Evolutionary conservation across 2,888 invertebrate species (phyloP), one percentile per base, ranked within the genome.

Genomic region (Linnaemya tessellans): DNA sequence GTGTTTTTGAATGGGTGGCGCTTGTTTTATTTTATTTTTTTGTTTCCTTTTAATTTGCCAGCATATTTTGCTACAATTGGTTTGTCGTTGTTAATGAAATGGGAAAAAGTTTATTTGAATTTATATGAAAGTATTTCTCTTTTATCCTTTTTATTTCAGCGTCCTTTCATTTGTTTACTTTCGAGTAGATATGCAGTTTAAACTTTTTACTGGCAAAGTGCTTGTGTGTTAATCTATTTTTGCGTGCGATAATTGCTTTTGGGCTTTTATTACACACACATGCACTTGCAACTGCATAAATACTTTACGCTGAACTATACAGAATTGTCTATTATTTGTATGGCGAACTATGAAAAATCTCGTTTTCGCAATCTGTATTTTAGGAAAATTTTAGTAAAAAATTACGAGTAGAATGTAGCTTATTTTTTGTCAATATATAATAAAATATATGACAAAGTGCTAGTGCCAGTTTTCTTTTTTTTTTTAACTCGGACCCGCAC

Each of bases 211-310:
- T 25, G 41, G n/a, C 58, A 60, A 74, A 75, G 41, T 79, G 78
- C 74, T 65, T 79, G 79, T 85, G 70, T 74, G 49, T 73, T 79
- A 70, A 82, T 85, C 70, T 60, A 80, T 54, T 82, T 87, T 86
- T 84, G 80, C 73, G 84, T 87, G 80, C 38, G 82, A 87, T 84
- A 82, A 82, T 82, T 84, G 74, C 73, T 74, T 86, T 82, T 87
- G 74, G 74, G 58, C 4, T 51, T 80, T 62, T 56, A 20, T 30
- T 54, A 60, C 46, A 46, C 46, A 49, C 46, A 54, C n/a, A n/a
- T n/a, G n/a, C 9, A 30, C 30, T n/a, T 60, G 20, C 8, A 20
- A 49, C 7, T 58, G 1, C 10, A 30, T 30, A 30, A 3, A 62
- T 10, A 18, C 11, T 11, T 11, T 11, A n/a, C n/a, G n/a, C n/a